phyloP scores from a whole-genome alignment of 2,113 vertebrate species.

The Octodon degus region DNA sequence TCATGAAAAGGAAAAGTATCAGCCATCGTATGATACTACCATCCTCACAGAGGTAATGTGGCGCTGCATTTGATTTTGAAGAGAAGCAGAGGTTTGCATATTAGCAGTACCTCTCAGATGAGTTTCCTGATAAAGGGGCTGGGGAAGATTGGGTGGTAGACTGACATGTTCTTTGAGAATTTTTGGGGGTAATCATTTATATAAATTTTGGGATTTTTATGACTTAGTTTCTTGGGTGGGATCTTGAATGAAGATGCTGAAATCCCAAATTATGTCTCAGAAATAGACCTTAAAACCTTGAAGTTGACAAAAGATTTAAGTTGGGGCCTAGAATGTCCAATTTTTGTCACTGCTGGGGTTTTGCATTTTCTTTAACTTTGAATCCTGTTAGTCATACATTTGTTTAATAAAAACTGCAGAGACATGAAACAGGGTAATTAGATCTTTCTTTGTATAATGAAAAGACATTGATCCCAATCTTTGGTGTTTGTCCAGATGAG shows the following conservation, averaged over 20 bases:
- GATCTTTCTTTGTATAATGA: conserved; percentile 89
- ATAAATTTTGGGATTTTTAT: conserved; percentile 68
- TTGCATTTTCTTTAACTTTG: conserved; percentile 79
- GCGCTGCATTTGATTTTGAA: neutral
- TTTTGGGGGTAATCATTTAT: conserved; percentile 35
- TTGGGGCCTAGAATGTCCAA: conserved; percentile 67
- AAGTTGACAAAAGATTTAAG: conserved; percentile 56
- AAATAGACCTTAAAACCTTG: conserved; percentile 69
- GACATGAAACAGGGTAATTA: conserved; percentile 82
- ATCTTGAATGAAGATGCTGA: conserved; percentile 78
- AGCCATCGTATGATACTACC: conserved; percentile 91
- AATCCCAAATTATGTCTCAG: conserved; percentile 78
- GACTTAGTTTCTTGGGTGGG: conserved; percentile 73
- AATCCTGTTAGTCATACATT: conserved; percentile 69
- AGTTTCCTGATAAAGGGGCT: conserved; percentile 37
- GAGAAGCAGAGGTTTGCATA: conserved; percentile 46
- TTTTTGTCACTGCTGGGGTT: conserved; percentile 79
- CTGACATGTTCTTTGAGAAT: neutral
- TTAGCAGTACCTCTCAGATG: neutral
- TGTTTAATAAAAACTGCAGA: conserved; percentile 74
- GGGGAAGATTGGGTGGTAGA: conserved; percentile 35
- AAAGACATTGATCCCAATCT: conserved; percentile 92
- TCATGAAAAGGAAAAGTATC: conserved; percentile 91
- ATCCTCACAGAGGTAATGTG: conserved; percentile 90
- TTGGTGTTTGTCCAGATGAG: conserved; percentile 95